Evolutionary conservation across 2,797 vertebrate genomes (phyloP), one percentile per base, ranked within the genome.

Genomic region (Pseudochirops corinnae): DNA sequence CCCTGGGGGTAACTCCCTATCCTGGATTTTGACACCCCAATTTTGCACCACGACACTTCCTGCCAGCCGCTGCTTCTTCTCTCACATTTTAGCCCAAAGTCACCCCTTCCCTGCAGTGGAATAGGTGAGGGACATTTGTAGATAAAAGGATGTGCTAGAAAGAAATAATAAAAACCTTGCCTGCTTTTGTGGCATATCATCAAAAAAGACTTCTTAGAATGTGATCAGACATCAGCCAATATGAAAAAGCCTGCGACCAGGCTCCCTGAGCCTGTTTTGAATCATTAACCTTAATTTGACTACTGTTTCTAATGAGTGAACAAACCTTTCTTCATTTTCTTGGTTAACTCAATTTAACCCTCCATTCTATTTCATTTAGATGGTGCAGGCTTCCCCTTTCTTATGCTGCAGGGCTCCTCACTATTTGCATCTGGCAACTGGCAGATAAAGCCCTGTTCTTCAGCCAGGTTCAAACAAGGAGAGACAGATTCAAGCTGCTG

Each of bases 301-400:
- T 91, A 52, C 55, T 53, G 90, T 94, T 96, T 97, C 31, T 94
- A 55, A 55, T 95, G 92, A 62, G 12, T 58, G 53, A 94, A 90
- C 92, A 90, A 97, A 60, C 31, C 31, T 93, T 29, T 90, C 82
- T 91, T 95, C 50, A 52, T 82, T 97, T 95, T 95, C 50, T 95
- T 53, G 46, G 6, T 57, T 91, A 90, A 91, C 33, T 52, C 62
- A 92, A 93, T 9, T n/a, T 95, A 92, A 53, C 1, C 33, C 39
- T 96, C 93, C 18, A 3, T 93, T 96, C 53, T 94, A 1, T 95
- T 52, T 93, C 92, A 91, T 95, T 93, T 96, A 98, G 96, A 92
- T 97, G 96, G 93, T 53, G 16, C 92, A 97, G 93, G 94, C 97
- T 98, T 94, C 96, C 96, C 87, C 97, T 97, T 57, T 97, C 94